These are phyloP conservation scores for Acanthaster planci DNA, from an alignment of 35 echinoderm and acorn worm genomes.

Conservation along the genomic window DNA sequence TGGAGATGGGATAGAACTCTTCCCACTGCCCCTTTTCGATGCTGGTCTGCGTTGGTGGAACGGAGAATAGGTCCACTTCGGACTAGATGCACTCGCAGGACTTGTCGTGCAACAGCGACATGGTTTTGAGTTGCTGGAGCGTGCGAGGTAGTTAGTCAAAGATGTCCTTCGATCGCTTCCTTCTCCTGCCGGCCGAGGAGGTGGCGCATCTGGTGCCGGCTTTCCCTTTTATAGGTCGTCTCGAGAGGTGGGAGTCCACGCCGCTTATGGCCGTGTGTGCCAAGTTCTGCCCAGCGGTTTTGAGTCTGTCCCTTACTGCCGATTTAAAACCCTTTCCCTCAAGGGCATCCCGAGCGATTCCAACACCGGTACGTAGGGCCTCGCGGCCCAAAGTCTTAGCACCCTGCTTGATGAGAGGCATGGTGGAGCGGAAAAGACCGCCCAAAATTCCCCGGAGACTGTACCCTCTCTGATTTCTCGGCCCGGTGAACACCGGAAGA, in stretches of 20 bases:
- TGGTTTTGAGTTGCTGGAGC: not conserved
- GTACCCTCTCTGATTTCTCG: conserved; percentile 36
- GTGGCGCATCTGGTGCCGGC: not conserved
- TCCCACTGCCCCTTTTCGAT: conserved; percentile 44
- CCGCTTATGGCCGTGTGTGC: not conserved
- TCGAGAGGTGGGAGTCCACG: too few relatives aligned
- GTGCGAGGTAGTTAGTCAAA: conserved; percentile 40
- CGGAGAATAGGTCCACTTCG: conserved; percentile 57
- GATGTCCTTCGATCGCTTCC: conserved; percentile 52
- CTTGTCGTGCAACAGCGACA: conserved; percentile 58
- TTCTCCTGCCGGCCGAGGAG: not conserved
- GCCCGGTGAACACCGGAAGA: conserved; percentile 39
- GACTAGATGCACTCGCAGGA: conserved; percentile 72
- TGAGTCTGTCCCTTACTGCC: conserved; percentile 11
- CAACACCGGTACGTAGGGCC: conserved; percentile 43
- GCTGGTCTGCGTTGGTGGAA: conserved; percentile 51
- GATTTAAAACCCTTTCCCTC: conserved; percentile 36
- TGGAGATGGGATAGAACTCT: conserved; percentile 53
- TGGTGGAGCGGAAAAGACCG: conserved; percentile 26
- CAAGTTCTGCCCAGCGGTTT: not conserved
- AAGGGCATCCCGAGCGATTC: conserved; percentile 22
- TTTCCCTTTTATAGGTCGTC: too few relatives aligned
- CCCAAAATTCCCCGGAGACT: conserved; percentile 50
- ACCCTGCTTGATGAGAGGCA: conserved; percentile 38
- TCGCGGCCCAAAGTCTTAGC: conserved; percentile 35